Evolutionary conservation across 2,797 vertebrate genomes (phyloP), one percentile per base, ranked within the genome.

Genomic region (Onychomys arenicola): DNA sequence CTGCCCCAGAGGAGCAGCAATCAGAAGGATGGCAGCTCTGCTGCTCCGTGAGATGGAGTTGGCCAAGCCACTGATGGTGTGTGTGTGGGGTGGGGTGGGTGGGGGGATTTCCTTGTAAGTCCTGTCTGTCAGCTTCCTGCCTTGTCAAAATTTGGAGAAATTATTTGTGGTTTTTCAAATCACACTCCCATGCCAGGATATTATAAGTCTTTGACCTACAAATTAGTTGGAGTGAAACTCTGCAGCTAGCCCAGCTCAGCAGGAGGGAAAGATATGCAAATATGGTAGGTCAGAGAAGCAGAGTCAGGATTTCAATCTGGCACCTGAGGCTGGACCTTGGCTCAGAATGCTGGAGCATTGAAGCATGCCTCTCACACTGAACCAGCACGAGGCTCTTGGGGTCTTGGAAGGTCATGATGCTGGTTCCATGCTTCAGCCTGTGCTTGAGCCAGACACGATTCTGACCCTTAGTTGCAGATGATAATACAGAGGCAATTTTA

Each of bases 101-200:
- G n/a, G n/a, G n/a, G 55, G 12, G 49, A 52, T 90, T 93, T 94
- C 88, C 88, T 94, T 89, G 94, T 69, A 85, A 93, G 52, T 80
- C 61, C 32, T 59, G 40, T 57, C 52, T 43, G 13, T 27, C 61
- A 89, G 29, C 80, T 84, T 46, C 40, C 59, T 17, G 69, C 81
- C 52, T 92, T 93, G 59, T 96, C 83, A 93, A 76, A 93, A 49
- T 25, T 67, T 95, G 46, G 59, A 87, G 82, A 93, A 91, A 88
- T 59, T 94, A 78, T 88, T 91, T 90, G 37, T 96, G 89, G 13
- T 49, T 95, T 92, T 92, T 81, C 12, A 52, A 91, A 69, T 94
- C 7, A 19, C 43, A 8, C 4, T 94, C 9, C 40, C 75, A 21
- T 89, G 43, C 73, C 88, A 97, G 21, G 46, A 67, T 37, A 29